Percentiles rank a stretch among this genome's conserved stretches.
These are phyloP conservation scores for Bombus pyrosoma DNA, from an alignment of 1,140 invertebrate species.

Conservation along the genomic window DNA sequence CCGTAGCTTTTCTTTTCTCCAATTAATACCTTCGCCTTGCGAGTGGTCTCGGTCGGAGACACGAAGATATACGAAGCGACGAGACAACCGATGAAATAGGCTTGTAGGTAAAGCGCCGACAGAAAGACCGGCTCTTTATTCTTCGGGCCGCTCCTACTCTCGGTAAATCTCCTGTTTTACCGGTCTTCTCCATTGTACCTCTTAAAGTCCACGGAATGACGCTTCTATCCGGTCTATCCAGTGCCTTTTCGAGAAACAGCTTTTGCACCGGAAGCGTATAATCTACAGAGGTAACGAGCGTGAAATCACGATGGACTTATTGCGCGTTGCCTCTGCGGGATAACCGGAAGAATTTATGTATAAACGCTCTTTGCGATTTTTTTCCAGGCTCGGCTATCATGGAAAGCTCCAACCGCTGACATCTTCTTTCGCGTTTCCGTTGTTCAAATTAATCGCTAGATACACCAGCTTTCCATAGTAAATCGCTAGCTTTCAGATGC, in stretches of 20 bases:
- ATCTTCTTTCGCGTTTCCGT: neutral
- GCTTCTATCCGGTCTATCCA: neutral
- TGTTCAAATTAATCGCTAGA: neutral
- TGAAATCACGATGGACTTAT: neutral
- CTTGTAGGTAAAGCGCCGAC: conserved; percentile 14
- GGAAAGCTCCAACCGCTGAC: neutral
- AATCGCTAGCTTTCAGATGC: neutral
- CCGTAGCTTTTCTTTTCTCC: neutral
- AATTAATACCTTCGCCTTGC: neutral
- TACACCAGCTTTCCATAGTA: neutral
- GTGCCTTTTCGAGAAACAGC: neutral
- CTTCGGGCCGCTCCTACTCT: too few relatives aligned
- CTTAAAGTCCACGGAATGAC: conserved; percentile 18
- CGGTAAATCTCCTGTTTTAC: conserved; percentile 30
- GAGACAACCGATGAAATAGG: conserved; percentile 5
- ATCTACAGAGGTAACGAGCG: conserved; percentile 18
- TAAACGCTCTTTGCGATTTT: neutral
- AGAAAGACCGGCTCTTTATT: conserved; percentile 2
- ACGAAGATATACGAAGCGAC: neutral
- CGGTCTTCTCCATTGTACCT: conserved; percentile 16
- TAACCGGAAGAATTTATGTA: neutral
- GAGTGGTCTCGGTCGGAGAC: neutral
- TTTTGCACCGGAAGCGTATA: conserved; percentile 12
- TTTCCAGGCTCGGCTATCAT: too few relatives aligned
- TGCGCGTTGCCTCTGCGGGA: neutral